These are phyloP conservation scores for Spilogale gracilis DNA, from an alignment of 2,113 vertebrate genomes.

Conservation along the genomic window DNA sequence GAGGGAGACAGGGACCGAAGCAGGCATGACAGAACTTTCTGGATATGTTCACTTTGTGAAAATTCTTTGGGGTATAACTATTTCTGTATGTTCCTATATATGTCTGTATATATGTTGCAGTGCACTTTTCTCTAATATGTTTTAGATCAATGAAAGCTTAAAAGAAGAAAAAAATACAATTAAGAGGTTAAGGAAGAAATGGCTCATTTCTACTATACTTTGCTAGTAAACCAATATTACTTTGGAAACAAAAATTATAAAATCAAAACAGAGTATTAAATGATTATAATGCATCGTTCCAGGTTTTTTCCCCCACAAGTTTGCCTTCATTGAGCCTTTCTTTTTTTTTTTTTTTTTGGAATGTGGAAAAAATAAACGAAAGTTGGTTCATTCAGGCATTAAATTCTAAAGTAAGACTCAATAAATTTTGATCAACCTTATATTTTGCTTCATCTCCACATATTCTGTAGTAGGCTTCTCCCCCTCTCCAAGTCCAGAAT, in stretches of 20 bases:
- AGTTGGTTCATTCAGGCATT: constrained; percentile 23
- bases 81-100: not conserved
- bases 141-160: not conserved
- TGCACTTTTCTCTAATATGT: not conserved
- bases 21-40: not conserved
- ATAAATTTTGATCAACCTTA: not conserved
- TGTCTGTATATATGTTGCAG: not conserved
- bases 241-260: constrained; percentile 5
- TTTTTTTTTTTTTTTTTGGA: not conserved
- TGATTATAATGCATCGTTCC: not conserved
- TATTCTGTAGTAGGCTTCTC: not conserved
- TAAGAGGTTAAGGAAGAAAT: not conserved
- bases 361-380: not conserved
- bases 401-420: not conserved
- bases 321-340: not conserved
- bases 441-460: not conserved
- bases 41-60: not conserved
- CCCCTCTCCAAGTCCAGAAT: not conserved
- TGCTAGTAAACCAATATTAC: not conserved
- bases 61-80: not conserved
- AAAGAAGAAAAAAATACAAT: not conserved
- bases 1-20: not conserved
- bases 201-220: not conserved
- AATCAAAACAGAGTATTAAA: not conserved
- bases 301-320: not conserved